phyloP scores from a whole-genome alignment of 2,888 invertebrate genomes.

The Pharmacophagus antenor region DNA sequence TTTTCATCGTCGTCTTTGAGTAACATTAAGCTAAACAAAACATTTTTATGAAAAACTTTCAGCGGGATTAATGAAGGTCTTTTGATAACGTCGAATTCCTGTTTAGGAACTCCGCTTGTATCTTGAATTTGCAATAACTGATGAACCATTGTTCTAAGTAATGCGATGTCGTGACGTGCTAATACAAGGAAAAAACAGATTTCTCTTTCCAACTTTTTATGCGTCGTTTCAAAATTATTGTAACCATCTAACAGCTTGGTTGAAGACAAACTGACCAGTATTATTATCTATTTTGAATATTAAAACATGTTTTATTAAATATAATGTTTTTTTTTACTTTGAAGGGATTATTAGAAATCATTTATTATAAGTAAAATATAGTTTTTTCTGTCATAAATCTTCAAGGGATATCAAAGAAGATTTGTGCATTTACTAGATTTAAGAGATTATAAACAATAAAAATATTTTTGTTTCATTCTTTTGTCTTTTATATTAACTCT shows the following conservation, averaged over 20 bases:
- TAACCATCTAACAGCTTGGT: too few species aligned
- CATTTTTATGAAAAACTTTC: constrained; percentile 17
- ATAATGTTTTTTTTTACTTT: background rate
- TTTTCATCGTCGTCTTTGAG: constrained; percentile 3
- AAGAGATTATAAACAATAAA: too few species aligned
- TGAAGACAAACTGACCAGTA: background rate
- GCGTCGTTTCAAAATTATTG: background rate
- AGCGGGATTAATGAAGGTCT: constrained; percentile 21
- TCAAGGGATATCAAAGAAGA: background rate
- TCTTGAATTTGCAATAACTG: constrained; percentile 4
- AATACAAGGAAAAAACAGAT: constrained; percentile 17
- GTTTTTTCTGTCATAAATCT: background rate
- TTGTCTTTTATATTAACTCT: background rate
- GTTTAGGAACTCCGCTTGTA: constrained; percentile 7
- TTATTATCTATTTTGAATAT: background rate
- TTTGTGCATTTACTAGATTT: background rate
- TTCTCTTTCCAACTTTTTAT: constrained; percentile 11
- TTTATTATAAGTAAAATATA: background rate
- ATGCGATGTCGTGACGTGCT: constrained; percentile 2
- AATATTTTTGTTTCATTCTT: too few species aligned
- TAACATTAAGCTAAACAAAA: constrained; percentile 5
- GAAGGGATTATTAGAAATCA: background rate
- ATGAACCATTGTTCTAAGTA: constrained; percentile 3
- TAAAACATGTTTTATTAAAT: background rate
- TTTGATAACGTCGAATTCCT: constrained; percentile 22